Percentiles rank a stretch among this genome's conserved stretches.
phyloP scores from a whole-genome alignment of 2,797 vertebrate genomes.

The Sylvia borin region DNA sequence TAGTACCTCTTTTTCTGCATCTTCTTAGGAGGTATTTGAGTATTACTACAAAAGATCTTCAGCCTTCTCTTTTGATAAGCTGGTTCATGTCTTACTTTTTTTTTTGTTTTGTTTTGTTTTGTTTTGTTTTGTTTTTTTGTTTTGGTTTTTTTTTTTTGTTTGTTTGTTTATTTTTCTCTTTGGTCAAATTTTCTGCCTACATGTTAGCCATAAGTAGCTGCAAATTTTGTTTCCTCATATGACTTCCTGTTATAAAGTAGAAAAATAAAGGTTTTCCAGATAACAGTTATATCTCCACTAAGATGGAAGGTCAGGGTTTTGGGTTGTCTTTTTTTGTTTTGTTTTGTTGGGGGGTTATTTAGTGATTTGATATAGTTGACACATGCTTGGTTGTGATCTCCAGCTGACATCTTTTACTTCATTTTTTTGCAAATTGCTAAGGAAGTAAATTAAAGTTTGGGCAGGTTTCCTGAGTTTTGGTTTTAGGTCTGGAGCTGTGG shows the following conservation, averaged over 20 bases:
- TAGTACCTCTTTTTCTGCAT: neutral
- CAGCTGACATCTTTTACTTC: neutral
- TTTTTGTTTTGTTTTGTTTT: too few relatives aligned
- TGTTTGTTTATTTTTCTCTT: neutral
- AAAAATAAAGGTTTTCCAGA: neutral
- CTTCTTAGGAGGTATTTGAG: neutral
- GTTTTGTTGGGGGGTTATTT: neutral
- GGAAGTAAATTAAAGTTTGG: neutral
- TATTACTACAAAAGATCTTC: neutral
- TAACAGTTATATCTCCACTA: neutral
- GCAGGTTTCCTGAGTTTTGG: neutral
- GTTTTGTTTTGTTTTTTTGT: too few relatives aligned
- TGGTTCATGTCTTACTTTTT: neutral
- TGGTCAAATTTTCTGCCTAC: neutral
- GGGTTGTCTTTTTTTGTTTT: too few relatives aligned
- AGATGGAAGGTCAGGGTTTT: neutral
- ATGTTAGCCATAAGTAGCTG: neutral
- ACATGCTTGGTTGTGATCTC: neutral
- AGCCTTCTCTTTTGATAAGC: neutral
- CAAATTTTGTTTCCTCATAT: neutral
- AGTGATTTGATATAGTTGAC: neutral
- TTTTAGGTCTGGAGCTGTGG: neutral
- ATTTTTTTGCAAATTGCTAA: neutral
- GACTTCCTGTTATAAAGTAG: neutral
- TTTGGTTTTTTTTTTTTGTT: too few relatives aligned